A percentile compares a stretch with the other conserved stretches of the same genome.
Evolutionary conservation across 2,888 invertebrate genomes (phyloP).

Genomic region (Chymomyza caudatula): DNA sequence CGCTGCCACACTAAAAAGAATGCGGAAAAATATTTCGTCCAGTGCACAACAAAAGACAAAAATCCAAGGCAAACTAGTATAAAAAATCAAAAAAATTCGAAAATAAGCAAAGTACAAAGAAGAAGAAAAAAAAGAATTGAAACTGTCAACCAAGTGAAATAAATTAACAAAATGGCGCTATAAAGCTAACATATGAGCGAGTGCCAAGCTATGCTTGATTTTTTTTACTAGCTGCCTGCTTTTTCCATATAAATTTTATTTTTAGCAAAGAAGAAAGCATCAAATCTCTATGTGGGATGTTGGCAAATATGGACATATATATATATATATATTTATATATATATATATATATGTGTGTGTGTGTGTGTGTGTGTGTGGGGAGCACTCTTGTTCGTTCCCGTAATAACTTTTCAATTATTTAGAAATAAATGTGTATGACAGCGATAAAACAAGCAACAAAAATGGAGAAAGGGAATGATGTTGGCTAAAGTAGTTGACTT

Average conservation of each 20-base stretch:
- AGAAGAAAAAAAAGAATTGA: conserved; percentile 44
- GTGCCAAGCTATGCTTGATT: conserved; percentile 46
- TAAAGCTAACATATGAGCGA: conserved; percentile 66
- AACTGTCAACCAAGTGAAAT: conserved; percentile 69
- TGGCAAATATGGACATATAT: neutral
- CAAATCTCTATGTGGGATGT: neutral
- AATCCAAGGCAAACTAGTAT: conserved; percentile 9
- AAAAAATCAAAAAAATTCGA: conserved; percentile 8
- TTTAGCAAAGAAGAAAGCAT: conserved; percentile 14
- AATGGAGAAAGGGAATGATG: conserved; percentile 9
- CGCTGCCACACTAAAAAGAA: conserved; percentile 39
- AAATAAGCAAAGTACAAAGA: neutral
- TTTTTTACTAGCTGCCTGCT: conserved; percentile 24
- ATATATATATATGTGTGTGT: neutral
- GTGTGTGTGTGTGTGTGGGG: neutral
- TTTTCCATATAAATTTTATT: conserved; percentile 23
- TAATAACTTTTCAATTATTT: conserved; percentile 65
- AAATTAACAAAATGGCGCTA: conserved; percentile 69
- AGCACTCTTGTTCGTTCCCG: conserved; percentile 8
- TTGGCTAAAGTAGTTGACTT: neutral
- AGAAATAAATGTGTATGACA: conserved; percentile 64
- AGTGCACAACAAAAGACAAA: conserved; percentile 28
- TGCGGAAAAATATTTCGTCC: conserved; percentile 40
- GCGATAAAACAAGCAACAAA: conserved; percentile 38
- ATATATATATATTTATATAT: neutral